Percentiles rank a stretch among this genome's conserved stretches.
Evolutionary conservation across 2,113 vertebrate species (phyloP).

Genomic region (Myxocyprinus asiaticus): DNA sequence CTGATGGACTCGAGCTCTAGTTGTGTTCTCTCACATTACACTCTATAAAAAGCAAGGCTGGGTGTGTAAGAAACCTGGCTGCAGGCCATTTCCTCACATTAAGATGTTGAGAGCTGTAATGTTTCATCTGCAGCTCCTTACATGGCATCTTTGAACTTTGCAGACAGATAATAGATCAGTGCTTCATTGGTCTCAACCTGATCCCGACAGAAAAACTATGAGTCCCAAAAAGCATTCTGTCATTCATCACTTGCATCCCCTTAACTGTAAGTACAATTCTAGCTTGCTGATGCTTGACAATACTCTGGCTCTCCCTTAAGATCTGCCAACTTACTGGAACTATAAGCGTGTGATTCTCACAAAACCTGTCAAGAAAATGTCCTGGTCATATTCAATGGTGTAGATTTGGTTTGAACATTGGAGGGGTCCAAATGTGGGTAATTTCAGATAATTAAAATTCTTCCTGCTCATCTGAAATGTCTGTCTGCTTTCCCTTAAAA

Average conservation of each 20-base stretch:
- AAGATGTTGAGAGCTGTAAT: slow-evolving; percentile 32
- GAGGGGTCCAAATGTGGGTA: too few relatives aligned
- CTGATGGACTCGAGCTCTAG: slow-evolving; percentile 23
- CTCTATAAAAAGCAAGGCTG: slow-evolving; percentile 29
- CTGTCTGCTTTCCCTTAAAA: too few relatives aligned
- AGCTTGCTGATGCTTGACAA: background rate
- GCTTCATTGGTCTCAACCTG: too few relatives aligned
- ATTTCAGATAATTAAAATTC: too few relatives aligned
- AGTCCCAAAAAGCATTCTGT: background rate
- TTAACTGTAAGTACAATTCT: background rate
- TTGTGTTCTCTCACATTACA: slow-evolving; percentile 37
- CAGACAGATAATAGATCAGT: too few relatives aligned
- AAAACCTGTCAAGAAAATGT: too few relatives aligned
- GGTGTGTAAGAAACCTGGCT: slow-evolving; percentile 27
- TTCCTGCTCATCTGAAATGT: too few relatives aligned
- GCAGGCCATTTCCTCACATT: slow-evolving; percentile 31
- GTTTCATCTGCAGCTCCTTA: slow-evolving; percentile 29
- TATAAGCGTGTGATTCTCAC: background rate
- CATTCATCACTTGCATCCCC: background rate
- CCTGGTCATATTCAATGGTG: too few relatives aligned
- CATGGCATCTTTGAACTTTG: background rate
- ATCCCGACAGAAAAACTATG: background rate
- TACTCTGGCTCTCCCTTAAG: background rate
- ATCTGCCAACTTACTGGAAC: slow-evolving; percentile 1
- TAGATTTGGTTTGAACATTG: too few relatives aligned